Evolutionary conservation across 1,140 invertebrate genomes (phyloP).

Genomic region (Nasonia vitripennis): DNA sequence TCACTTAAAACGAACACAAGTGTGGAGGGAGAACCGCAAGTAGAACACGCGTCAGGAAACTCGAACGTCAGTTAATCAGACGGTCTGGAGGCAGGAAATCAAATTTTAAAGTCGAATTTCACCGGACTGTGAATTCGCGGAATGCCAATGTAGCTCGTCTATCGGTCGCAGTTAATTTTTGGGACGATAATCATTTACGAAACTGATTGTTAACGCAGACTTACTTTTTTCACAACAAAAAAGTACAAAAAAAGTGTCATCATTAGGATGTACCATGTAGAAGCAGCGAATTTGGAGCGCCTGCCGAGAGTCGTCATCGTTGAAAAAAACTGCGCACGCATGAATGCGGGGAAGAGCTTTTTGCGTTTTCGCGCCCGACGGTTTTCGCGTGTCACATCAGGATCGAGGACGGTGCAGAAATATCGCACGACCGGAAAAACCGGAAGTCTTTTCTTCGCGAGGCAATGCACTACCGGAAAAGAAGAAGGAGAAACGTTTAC

Average conservation of each 20-base stretch:
- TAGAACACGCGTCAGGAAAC: slow-evolving; percentile 51
- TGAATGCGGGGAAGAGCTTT: background rate
- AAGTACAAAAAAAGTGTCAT: no score
- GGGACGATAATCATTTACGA: no score
- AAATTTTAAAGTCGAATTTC: no score
- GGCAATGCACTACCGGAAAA: slow-evolving; percentile 39
- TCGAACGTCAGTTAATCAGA: background rate
- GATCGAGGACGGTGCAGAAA: background rate
- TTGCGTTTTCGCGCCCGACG: background rate
- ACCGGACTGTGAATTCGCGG: no score
- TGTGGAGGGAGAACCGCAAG: slow-evolving; percentile 35
- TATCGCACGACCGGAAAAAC: background rate
- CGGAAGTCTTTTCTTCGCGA: slow-evolving; percentile 48
- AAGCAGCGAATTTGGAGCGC: background rate
- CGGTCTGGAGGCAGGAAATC: background rate
- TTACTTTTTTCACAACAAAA: no score
- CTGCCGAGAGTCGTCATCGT: background rate
- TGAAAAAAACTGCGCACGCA: background rate
- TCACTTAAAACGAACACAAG: slow-evolving; percentile 57
- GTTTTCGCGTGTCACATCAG: background rate
- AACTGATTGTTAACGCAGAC: no score
- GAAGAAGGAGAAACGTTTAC: slow-evolving; percentile 24
- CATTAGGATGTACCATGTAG: no score
- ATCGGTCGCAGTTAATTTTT: no score
- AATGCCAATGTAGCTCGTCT: no score